Conservation (phyloP, 2,797 vertebrate species). For the Menidia menidia region DNA sequence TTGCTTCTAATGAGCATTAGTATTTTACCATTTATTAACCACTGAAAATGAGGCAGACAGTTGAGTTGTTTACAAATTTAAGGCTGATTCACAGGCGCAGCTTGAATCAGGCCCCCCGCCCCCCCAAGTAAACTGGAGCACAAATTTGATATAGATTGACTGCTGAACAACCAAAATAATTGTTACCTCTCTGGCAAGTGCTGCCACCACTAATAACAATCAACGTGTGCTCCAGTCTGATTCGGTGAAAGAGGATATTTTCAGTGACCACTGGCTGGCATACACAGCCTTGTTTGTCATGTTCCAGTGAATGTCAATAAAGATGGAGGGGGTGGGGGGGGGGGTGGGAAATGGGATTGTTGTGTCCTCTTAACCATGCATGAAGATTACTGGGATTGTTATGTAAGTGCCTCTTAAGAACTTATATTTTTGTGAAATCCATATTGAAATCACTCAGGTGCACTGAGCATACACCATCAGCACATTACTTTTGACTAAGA, state of each 20-base stretch:
- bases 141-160: slow-evolving; percentile 23
- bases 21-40: slow-evolving; percentile 36
- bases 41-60: slow-evolving; percentile 46
- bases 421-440: slow-evolving; percentile 42
- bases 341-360: slow-evolving; percentile 31
- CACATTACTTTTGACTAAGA: slow-evolving; percentile 5
- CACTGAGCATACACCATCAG: slow-evolving; percentile 17
- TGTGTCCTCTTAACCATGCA: slow-evolving; percentile 51
- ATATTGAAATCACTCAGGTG: slow-evolving; percentile 52
- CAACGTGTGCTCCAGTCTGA: not conserved
- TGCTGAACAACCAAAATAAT: slow-evolving; percentile 38
- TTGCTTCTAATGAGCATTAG: slow-evolving; percentile 28
- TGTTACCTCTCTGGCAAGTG: slow-evolving; percentile 22
- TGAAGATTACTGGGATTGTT: slow-evolving; percentile 34
- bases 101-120: slow-evolving; percentile 6
- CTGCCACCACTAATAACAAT: slow-evolving; percentile 17
- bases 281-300: slow-evolving; percentile 14
- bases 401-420: slow-evolving; percentile 30
- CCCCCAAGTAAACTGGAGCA: slow-evolving; percentile 21
- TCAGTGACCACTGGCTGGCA: slow-evolving; percentile 15
- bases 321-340: slow-evolving; percentile 12
- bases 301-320: slow-evolving; percentile 55
- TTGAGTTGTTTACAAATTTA: slow-evolving; percentile 62
- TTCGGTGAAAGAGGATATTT: slow-evolving; percentile 18
- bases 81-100: slow-evolving; percentile 52